A percentile compares a stretch with the other conserved stretches of the same genome.
These are phyloP conservation scores for Dasyornis broadbenti DNA, from an alignment of 2,113 vertebrate species.

Conservation along the genomic window DNA sequence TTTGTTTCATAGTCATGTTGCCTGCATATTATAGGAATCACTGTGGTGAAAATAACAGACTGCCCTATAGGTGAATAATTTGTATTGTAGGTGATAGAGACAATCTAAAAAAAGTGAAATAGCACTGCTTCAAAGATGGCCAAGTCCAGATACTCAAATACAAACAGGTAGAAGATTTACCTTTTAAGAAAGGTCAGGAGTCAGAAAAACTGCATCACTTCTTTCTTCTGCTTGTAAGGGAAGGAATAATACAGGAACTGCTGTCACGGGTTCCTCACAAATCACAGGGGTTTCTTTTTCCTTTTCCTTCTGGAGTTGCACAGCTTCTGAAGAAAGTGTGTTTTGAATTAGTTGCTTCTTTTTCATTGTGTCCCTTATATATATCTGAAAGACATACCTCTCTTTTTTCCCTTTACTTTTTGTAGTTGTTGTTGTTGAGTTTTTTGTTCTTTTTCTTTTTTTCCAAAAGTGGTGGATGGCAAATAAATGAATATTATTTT, in stretches of 20 bases:
- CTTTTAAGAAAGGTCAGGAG: neutral
- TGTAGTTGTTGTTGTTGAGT: too few relatives aligned
- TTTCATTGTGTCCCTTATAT: neutral
- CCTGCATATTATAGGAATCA: neutral
- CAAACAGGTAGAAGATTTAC: neutral
- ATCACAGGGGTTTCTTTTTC: neutral
- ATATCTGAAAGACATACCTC: neutral
- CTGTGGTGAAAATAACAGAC: neutral
- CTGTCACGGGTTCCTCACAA: neutral
- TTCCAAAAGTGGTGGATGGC: neutral
- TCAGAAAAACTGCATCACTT: neutral
- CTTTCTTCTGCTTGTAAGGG: neutral
- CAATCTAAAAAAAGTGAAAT: neutral
- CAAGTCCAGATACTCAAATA: neutral
- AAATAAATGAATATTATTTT: neutral
- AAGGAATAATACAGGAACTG: neutral
- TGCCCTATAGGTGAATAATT: neutral
- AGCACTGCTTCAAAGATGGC: neutral
- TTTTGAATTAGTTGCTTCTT: neutral
- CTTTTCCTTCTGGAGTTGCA: neutral
- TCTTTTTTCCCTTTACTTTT: neutral
- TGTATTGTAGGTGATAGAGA: neutral
- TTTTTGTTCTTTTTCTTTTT: accelerated
- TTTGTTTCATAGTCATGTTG: constrained; percentile 36
- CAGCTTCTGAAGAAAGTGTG: neutral